These are phyloP conservation scores for Chirona hameri DNA, from an alignment of 2,888 invertebrate genomes.

Conservation along the genomic window DNA sequence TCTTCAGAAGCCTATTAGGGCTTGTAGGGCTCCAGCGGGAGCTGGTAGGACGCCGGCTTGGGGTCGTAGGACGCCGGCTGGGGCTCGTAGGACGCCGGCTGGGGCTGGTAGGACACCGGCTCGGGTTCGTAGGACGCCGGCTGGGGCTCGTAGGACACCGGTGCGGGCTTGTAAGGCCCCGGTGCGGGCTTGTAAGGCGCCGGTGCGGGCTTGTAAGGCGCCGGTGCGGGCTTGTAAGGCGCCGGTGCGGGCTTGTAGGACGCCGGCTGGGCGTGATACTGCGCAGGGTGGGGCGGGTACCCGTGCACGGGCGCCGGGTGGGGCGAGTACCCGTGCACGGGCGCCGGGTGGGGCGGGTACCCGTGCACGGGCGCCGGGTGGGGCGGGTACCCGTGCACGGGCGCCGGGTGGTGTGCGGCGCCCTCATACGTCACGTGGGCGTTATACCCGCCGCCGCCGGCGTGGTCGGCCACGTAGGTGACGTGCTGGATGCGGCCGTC, in stretches of 20 bases:
- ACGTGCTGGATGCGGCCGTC: slow-evolving; percentile 22
- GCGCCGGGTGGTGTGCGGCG: slow-evolving; percentile 1
- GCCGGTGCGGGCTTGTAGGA: not conserved
- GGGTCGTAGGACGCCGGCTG: not conserved
- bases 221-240: not conserved
- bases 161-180: no score
- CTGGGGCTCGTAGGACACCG: not conserved
- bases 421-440: not conserved
- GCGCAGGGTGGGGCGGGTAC: not conserved
- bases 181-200: no score
- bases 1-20: no score
- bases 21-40: no score
- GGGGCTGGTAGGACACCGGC: not conserved
- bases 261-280: not conserved
- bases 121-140: not conserved
- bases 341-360: not conserved
- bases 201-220: not conserved
- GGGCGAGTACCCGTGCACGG: not conserved
- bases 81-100: not conserved
- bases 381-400: not conserved
- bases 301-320: not conserved
- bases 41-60: no score
- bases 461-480: not conserved
- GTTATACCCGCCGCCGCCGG: not conserved
- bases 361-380: no score